Evolutionary conservation across 2,888 invertebrate species (phyloP).

Genomic region (Caenorhabditis zanzibari): DNA sequence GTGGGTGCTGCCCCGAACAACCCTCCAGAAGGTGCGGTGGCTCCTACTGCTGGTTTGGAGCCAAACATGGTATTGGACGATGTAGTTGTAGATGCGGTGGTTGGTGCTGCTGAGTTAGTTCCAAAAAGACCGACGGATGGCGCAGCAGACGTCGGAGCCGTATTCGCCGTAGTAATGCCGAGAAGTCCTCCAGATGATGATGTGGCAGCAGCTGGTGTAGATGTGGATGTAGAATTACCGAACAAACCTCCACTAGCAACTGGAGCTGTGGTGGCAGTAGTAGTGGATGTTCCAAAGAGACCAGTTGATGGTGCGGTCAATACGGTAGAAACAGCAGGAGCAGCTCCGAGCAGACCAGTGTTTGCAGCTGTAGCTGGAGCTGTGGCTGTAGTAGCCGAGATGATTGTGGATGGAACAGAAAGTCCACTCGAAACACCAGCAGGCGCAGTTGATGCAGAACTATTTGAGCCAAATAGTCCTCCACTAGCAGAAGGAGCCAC

Average conservation of each 20-base stretch:
- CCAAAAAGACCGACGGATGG: constrained; percentile 38
- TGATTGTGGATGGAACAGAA: not conserved
- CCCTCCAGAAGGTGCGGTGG: constrained; percentile 10
- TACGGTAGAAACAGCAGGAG: not conserved
- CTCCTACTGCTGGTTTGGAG: not conserved
- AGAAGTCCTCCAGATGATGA: constrained; percentile 25
- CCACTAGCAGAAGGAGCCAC: constrained; percentile 11
- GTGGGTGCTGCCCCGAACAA: constrained; percentile 15
- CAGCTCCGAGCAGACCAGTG: not conserved
- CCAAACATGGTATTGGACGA: not conserved
- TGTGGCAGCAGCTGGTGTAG: not conserved
- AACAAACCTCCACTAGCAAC: constrained; percentile 12
- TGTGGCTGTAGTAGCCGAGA: constrained; percentile 1
- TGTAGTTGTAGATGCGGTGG: not conserved
- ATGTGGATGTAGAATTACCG: constrained; percentile 9
- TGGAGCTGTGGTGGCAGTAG: not conserved
- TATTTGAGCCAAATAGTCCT: not conserved
- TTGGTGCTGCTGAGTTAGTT: not conserved
- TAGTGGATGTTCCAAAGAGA: not conserved
- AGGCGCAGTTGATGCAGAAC: not conserved
- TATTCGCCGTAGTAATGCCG: constrained; percentile 1
- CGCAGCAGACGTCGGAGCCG: constrained; percentile 18
- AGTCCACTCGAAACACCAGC: not conserved
- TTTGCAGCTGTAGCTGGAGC: not conserved
- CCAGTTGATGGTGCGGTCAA: too few relatives aligned